Evolutionary conservation across 1,140 invertebrate species (phyloP).

Genomic region (Euwallacea similis): DNA sequence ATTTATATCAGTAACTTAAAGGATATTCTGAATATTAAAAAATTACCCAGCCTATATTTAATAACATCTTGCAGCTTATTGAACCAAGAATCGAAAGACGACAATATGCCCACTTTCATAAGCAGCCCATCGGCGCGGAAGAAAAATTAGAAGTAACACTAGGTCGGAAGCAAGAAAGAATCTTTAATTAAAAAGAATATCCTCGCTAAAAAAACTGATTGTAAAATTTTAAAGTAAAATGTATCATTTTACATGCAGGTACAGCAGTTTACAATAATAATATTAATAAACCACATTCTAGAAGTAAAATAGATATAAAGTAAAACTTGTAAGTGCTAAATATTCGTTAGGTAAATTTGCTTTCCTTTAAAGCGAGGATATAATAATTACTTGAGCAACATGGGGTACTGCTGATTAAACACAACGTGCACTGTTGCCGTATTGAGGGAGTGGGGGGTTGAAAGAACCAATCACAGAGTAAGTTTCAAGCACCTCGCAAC

Average conservation of each 20-base stretch:
- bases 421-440: no score
- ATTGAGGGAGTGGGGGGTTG: no score
- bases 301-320: no score
- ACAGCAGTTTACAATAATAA: neutral
- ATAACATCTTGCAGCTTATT: constrained; percentile 1
- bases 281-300: neutral
- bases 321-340: no score
- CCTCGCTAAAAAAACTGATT: neutral
- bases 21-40: neutral
- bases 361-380: no score
- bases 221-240: neutral
- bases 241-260: neutral
- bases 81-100: neutral
- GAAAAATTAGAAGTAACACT: neutral
- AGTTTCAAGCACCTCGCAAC: no score
- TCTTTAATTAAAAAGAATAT: neutral
- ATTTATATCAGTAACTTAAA: constrained; percentile 4
- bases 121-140: constrained; percentile 6
- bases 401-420: no score
- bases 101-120: constrained; percentile 1
- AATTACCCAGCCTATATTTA: constrained; percentile 2
- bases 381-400: no score
- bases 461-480: no score
- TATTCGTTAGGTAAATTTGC: no score
- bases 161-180: neutral